phyloP scores from a whole-genome alignment of 35 echinoderm and acorn worm genomes.

The Apostichopus californicus region DNA sequence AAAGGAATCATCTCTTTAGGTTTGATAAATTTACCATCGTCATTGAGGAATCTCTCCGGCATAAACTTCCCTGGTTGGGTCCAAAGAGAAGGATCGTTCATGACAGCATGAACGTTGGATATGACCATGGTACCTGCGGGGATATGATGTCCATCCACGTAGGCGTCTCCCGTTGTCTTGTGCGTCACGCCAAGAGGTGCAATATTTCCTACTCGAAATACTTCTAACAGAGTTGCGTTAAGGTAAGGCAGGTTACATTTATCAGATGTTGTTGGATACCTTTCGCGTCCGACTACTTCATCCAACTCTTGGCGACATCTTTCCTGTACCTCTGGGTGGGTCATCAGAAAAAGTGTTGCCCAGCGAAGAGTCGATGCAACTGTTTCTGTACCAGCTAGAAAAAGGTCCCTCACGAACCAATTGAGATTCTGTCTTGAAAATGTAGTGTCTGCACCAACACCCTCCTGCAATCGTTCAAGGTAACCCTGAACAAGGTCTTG shows the following conservation, averaged over 20 bases:
- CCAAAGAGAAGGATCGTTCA: slow-evolving; percentile 70
- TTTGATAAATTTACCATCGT: slow-evolving; percentile 45
- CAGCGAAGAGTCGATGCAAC: slow-evolving; percentile 40
- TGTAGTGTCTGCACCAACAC: background rate
- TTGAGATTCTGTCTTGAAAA: slow-evolving; percentile 15
- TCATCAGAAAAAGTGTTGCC: slow-evolving; percentile 42
- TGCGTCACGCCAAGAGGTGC: slow-evolving; percentile 58
- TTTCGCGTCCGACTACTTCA: slow-evolving; percentile 28
- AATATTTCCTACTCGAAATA: slow-evolving; percentile 62
- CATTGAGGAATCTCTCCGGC: slow-evolving; percentile 65
- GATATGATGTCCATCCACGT: slow-evolving; percentile 47
- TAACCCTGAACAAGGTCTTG: background rate
- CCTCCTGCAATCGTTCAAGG: background rate
- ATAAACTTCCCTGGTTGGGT: slow-evolving; percentile 72
- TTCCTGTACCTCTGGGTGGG: slow-evolving; percentile 30
- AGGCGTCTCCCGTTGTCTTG: slow-evolving; percentile 16
- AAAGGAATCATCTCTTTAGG: slow-evolving; percentile 65
- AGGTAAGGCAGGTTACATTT: slow-evolving; percentile 27
- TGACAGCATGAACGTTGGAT: slow-evolving; percentile 59
- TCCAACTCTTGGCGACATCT: slow-evolving; percentile 48
- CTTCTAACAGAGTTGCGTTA: slow-evolving; percentile 69
- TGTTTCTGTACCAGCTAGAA: slow-evolving; percentile 54
- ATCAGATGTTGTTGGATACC: background rate
- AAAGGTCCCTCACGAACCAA: slow-evolving; percentile 45
- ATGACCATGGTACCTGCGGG: slow-evolving; percentile 63